Evolutionary conservation across 2,888 invertebrate species (phyloP).

Genomic region (Drymonia ruficornis): DNA sequence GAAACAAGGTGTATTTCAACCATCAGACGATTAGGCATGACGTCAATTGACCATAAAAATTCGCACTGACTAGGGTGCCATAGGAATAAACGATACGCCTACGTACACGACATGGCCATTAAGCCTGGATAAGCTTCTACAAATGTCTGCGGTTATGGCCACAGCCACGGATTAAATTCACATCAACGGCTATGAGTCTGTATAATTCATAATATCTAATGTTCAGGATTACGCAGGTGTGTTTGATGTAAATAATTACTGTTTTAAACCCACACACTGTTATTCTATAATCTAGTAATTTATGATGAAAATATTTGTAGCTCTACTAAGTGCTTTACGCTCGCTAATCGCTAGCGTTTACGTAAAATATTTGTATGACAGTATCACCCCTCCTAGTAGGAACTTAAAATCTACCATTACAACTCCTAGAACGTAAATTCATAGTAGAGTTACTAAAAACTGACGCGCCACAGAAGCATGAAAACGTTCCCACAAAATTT

Average conservation of each 20-base stretch:
- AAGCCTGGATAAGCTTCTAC: not conserved
- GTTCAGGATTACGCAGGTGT: not conserved
- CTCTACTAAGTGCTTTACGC: too few species aligned
- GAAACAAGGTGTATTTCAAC: too few species aligned
- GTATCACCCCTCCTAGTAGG: too few species aligned
- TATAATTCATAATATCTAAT: not conserved
- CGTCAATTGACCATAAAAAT: not conserved
- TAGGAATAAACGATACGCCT: constrained; percentile 2
- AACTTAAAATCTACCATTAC: too few species aligned
- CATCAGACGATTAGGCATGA: not conserved
- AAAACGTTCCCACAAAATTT: too few species aligned
- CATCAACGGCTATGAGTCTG: not conserved
- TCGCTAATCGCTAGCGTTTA: too few species aligned
- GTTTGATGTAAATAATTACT: not conserved
- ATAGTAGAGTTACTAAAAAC: too few species aligned
- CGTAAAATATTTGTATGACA: too few species aligned
- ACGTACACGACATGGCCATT: not conserved
- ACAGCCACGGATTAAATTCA: constrained; percentile 1
- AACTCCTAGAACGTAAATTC: too few species aligned
- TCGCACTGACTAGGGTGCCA: not conserved
- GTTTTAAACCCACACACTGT: too few species aligned
- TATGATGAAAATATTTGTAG: not conserved
- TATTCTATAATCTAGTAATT: too few species aligned
- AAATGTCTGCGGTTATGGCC: not conserved
- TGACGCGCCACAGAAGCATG: too few species aligned